Evolutionary conservation across 2,113 vertebrate genomes (phyloP).

Genomic region (Damaliscus lunatus): DNA sequence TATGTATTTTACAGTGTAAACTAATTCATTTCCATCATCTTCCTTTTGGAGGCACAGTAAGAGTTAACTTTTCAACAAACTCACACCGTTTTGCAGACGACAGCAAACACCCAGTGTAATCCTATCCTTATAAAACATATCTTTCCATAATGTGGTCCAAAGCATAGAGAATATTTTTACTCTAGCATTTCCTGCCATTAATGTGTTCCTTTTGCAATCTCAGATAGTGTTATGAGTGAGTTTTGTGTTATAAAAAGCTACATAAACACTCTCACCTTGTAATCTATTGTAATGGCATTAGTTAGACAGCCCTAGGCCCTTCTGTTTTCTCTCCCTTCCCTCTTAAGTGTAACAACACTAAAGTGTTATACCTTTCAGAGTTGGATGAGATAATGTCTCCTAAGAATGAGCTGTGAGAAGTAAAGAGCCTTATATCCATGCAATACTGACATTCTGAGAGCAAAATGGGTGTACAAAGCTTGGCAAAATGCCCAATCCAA

Average conservation of each 20-base stretch:
- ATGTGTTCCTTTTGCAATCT: slow-evolving; percentile 66
- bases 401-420: slow-evolving; percentile 46
- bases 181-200: slow-evolving; percentile 72
- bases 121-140: slow-evolving; percentile 59
- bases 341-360: slow-evolving; percentile 48
- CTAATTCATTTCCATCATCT: background rate
- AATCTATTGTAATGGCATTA: slow-evolving; percentile 60
- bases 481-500: slow-evolving; percentile 1
- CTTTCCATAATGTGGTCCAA: slow-evolving; percentile 67
- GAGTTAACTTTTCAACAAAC: slow-evolving; percentile 55
- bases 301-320: background rate
- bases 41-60: background rate
- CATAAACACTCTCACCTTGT: slow-evolving; percentile 67
- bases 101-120: slow-evolving; percentile 36
- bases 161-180: slow-evolving; percentile 66
- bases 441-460: background rate
- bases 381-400: slow-evolving; percentile 61
- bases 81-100: background rate
- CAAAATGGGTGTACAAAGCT: background rate
- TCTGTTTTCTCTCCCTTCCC: slow-evolving; percentile 41
- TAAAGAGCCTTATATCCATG: background rate
- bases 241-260: slow-evolving; percentile 70
- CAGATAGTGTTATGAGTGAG: slow-evolving; percentile 52
- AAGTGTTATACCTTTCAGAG: slow-evolving; percentile 42
- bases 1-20: background rate